Conservation (phyloP, 2,888 invertebrate species). For the Mesorhabditis sp. region DNA sequence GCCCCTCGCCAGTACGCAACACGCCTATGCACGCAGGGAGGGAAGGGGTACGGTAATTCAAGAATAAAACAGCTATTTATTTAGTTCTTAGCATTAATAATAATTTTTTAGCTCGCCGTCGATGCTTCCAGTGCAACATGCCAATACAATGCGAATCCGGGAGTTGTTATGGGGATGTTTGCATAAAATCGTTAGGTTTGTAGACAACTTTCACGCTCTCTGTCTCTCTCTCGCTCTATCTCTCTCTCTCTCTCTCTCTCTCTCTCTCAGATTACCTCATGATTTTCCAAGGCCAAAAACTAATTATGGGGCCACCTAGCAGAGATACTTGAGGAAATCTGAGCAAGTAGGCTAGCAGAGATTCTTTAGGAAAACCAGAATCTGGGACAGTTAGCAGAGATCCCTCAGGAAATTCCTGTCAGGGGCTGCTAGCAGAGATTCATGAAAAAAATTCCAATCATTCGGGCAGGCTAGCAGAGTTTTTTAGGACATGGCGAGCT, state of each 20-base stretch:
- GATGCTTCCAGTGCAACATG: conserved; percentile 43
- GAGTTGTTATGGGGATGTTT: conserved; percentile 51
- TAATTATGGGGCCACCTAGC: not conserved
- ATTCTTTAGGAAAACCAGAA: too few species aligned
- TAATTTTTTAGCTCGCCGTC: not conserved
- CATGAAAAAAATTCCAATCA: not conserved
- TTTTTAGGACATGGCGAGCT: too few species aligned
- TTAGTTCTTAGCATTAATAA: too few species aligned
- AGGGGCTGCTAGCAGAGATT: not conserved
- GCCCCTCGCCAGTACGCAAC: too few species aligned
- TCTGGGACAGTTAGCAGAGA: too few species aligned
- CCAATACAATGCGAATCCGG: conserved; percentile 42
- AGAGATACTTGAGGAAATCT: too few species aligned
- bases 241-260: conserved; percentile 7
- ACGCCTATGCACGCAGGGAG: not conserved
- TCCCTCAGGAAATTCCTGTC: too few species aligned
- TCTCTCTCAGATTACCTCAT: conserved; percentile 5
- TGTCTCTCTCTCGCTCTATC: conserved; percentile 13
- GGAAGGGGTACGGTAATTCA: not conserved
- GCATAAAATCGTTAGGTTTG: conserved; percentile 43
- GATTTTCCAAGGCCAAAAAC: too few species aligned
- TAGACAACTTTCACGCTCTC: not conserved
- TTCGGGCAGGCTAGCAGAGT: not conserved
- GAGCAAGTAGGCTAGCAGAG: too few species aligned
- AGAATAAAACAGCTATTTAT: too few species aligned